Base-by-base conservation (phyloP, 92 coral and sea anemone species). In the Metridium senile region DNA sequence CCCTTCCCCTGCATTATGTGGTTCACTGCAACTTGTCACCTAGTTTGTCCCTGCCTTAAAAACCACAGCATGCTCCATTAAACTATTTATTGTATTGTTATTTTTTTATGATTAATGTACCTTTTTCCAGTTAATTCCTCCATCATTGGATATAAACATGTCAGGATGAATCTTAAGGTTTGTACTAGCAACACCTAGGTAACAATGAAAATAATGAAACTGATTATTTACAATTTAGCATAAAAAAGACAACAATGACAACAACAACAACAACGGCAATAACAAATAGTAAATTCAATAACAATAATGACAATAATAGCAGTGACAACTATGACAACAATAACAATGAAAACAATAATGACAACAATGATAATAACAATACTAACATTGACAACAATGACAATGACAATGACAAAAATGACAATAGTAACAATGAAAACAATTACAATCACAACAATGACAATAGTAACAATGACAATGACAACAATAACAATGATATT, bases 81-180 rank as follows among this genome's bases (percentile, higher is more conserved):
- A n/a, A n/a, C n/a, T n/a, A n/a, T n/a, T n/a, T n/a, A n/a, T n/a
- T n/a, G n/a, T n/a, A n/a, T n/a, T n/a, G n/a, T n/a, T n/a, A n/a
- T n/a, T n/a, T n/a, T n/a, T n/a, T n/a, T 39, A 39, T 39, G 49
- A 65, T 26, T 19, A 29, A 26, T 19, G 16, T 65, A 94, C 98
- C 83, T 88, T 80, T 68, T 78, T 87, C 91, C 97, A 96, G 62
- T 80, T 84, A 71, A 74, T 70, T 28, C 97, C 99, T 13, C 99
- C 99, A 85, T 96, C 91, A 53, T 81, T 77, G 29, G 99, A 92
- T 49, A 96, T 29, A 58, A 79, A 96, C 70, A 89, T 71, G 62
- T 96, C 97, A 28, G 99, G 99, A 25, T 89, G 89, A 20, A 93
- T 96, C 79, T 93, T 96, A 17, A 96, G 86, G 79, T 96, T 96